These are phyloP conservation scores for Actenoides lindsayi DNA, from an alignment of 2,113 vertebrate genomes.

Conservation along the genomic window DNA sequence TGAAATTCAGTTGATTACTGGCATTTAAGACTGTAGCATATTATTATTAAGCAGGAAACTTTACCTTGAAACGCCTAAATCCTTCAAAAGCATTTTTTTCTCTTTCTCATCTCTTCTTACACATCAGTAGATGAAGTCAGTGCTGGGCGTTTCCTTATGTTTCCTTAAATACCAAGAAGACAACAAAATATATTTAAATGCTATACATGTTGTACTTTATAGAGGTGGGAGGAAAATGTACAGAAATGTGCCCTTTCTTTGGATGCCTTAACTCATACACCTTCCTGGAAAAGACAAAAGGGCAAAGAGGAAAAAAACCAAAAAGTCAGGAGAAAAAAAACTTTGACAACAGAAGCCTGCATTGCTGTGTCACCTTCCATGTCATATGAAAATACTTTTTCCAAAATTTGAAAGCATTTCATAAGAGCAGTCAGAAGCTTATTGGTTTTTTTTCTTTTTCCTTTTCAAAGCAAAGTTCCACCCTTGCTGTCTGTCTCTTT, in stretches of 20 bases:
- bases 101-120: neutral
- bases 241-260: constrained; percentile 8
- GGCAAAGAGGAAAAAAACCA: neutral
- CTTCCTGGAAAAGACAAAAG: constrained; percentile 40
- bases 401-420: constrained; percentile 67
- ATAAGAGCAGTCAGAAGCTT: constrained; percentile 59
- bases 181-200: constrained; percentile 42
- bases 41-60: neutral
- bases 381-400: constrained; percentile 61
- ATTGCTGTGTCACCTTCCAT: constrained; percentile 28
- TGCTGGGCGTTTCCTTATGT: neutral
- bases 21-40: neutral
- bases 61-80: neutral
- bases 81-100: neutral
- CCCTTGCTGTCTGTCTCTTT: constrained; percentile 50
- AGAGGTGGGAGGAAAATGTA: neutral
- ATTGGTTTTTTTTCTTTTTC: neutral
- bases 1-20: neutral
- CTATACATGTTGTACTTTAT: neutral
- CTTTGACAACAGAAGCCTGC: neutral
- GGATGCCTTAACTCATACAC: neutral
- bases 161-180: constrained; percentile 48
- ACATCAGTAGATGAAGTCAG: neutral
- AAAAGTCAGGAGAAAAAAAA: neutral
- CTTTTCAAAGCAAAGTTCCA: constrained; percentile 76